Evolutionary conservation across 2,797 vertebrate species (phyloP).

Genomic region (Columba guinea): DNA sequence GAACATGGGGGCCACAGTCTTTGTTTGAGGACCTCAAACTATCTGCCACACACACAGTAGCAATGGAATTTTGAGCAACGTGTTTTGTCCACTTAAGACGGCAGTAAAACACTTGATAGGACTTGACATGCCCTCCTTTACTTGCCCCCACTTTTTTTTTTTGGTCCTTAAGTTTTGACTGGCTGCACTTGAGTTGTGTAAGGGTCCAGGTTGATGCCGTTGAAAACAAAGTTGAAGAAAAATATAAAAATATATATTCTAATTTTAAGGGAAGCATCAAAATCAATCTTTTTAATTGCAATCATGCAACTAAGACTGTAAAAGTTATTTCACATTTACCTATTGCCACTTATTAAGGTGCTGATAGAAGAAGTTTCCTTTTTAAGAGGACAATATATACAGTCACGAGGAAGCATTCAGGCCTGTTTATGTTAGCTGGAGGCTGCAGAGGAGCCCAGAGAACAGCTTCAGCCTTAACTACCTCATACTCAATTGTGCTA

Average conservation of each 20-base stretch:
- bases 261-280: neutral
- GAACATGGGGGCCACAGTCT: neutral
- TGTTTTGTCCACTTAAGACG: neutral
- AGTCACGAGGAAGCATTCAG: slow-evolving; percentile 46
- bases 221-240: neutral
- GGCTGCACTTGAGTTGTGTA: neutral
- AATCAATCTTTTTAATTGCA: slow-evolving; percentile 12
- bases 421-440: slow-evolving; percentile 71
- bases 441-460: slow-evolving; percentile 9
- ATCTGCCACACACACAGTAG: fast-evolving
- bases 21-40: neutral
- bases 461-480: slow-evolving; percentile 11
- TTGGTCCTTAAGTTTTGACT: neutral
- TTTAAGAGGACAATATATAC: slow-evolving; percentile 67
- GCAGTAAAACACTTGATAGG: neutral
- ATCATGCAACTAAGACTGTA: neutral
- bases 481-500: neutral
- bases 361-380: slow-evolving; percentile 64
- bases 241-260: neutral
- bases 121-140: neutral
- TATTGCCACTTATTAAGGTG: slow-evolving; percentile 54
- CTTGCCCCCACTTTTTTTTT: neutral
- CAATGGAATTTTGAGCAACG: neutral
- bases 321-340: slow-evolving; percentile 48
- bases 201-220: neutral